phyloP scores from a whole-genome alignment of 2,797 vertebrate species.

The Platalea minor region DNA sequence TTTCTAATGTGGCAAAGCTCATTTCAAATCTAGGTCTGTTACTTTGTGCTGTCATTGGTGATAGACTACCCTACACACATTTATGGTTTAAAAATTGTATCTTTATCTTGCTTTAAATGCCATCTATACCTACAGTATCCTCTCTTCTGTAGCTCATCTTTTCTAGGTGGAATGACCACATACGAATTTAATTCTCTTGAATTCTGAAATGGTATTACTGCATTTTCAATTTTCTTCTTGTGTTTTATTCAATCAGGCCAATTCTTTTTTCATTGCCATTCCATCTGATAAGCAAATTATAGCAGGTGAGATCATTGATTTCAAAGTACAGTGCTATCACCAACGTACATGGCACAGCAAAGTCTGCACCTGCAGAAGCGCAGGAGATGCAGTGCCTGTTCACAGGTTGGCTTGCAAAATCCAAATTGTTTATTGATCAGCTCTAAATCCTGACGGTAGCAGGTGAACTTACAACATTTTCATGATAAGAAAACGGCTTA shows the following conservation, averaged over 20 bases:
- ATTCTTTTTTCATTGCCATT: background rate
- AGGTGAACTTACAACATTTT: background rate
- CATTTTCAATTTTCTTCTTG: background rate
- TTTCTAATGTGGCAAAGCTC: background rate
- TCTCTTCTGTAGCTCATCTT: background rate
- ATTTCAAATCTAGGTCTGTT: background rate
- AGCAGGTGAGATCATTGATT: background rate
- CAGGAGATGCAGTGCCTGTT: background rate
- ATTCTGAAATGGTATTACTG: background rate
- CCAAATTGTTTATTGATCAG: background rate
- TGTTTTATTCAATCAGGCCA: background rate
- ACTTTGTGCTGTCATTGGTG: background rate
- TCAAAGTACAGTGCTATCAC: no score
- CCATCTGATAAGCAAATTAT: background rate
- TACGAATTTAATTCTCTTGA: background rate
- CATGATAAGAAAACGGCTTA: background rate
- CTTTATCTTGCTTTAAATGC: background rate
- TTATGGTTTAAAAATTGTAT: background rate
- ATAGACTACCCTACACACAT: background rate
- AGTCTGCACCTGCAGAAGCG: background rate
- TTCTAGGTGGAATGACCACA: background rate
- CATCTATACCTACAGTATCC: fast-evolving
- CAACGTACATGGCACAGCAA: fast-evolving
- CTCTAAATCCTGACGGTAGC: background rate
- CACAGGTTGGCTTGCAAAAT: background rate